Percentiles rank a stretch among this genome's conserved stretches.
Evolutionary conservation across 1,140 invertebrate genomes (phyloP).

Genomic region (Wasmannia auropunctata): DNA sequence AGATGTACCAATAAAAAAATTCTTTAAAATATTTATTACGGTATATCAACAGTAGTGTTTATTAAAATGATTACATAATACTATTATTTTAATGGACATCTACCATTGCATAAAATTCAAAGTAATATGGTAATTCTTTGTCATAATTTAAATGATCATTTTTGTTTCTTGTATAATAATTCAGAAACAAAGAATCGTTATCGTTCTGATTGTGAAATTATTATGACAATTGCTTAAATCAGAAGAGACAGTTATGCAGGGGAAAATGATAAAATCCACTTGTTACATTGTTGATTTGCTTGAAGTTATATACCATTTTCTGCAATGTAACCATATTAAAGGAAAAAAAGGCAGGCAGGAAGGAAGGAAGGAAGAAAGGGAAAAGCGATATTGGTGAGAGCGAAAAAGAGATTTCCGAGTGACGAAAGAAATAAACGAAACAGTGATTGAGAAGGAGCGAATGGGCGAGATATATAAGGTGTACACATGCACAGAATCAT

Average conservation of each 20-base stretch:
- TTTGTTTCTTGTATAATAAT: not conserved
- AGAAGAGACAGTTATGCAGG: not conserved
- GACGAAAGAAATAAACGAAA: conserved; percentile 65
- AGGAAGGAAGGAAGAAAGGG: conserved; percentile 32
- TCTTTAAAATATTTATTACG: not conserved
- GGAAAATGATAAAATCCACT: conserved; percentile 79
- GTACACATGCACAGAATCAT: not conserved
- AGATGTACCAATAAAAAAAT: not conserved
- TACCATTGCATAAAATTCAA: not conserved
- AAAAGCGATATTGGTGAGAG: conserved; percentile 34
- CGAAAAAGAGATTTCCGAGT: conserved; percentile 66
- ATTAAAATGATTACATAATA: not conserved
- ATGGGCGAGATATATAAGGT: conserved; percentile 19
- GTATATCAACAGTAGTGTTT: not conserved
- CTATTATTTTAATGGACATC: too few species aligned
- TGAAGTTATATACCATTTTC: conserved; percentile 25
- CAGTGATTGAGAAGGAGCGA: conserved; percentile 53
- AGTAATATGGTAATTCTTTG: not conserved
- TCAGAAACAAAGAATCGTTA: not conserved
- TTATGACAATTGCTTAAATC: not conserved
- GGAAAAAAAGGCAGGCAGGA: conserved; percentile 1
- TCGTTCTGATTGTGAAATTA: not conserved
- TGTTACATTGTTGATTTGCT: conserved; percentile 73
- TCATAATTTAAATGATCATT: not conserved
- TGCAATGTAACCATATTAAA: conserved; percentile 11